A percentile compares a stretch with the other conserved stretches of the same genome.
phyloP scores from a whole-genome alignment of 2,113 vertebrate species.

The Galemys pyrenaicus region DNA sequence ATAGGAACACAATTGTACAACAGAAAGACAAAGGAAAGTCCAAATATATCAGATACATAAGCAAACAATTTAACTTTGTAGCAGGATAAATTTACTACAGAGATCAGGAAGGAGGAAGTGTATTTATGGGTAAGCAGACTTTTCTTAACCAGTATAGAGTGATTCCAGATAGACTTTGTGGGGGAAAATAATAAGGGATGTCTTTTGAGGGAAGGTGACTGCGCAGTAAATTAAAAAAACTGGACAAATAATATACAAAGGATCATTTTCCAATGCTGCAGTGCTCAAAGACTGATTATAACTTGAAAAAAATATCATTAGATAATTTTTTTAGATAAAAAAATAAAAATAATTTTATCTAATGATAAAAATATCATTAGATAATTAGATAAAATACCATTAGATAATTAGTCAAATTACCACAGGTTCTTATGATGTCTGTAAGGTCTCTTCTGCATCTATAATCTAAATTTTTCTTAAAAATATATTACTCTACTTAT shows the following conservation, averaged over 20 bases:
- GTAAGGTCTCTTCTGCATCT: neutral
- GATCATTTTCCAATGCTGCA: neutral
- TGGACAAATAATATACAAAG: neutral
- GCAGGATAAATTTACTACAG: neutral
- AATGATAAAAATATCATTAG: too few relatives aligned
- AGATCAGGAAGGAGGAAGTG: neutral
- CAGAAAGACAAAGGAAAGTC: neutral
- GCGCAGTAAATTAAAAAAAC: neutral
- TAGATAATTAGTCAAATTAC: neutral
- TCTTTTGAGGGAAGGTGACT: slow-evolving; percentile 4
- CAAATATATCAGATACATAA: neutral
- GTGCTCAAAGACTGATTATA: neutral
- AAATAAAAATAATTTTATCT: too few relatives aligned
- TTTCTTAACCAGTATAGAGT: neutral
- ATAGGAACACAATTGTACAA: neutral
- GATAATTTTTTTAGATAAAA: too few relatives aligned
- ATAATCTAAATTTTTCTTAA: neutral
- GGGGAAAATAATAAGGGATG: neutral
- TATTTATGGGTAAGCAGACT: neutral
- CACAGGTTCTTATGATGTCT: neutral
- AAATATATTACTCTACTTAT: neutral
- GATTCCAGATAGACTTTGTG: neutral
- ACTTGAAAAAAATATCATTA: neutral
- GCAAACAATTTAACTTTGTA: neutral
- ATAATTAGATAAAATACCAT: neutral